phyloP scores from a whole-genome alignment of 2,797 vertebrate genomes.

The Melanotaenia boesemani region DNA sequence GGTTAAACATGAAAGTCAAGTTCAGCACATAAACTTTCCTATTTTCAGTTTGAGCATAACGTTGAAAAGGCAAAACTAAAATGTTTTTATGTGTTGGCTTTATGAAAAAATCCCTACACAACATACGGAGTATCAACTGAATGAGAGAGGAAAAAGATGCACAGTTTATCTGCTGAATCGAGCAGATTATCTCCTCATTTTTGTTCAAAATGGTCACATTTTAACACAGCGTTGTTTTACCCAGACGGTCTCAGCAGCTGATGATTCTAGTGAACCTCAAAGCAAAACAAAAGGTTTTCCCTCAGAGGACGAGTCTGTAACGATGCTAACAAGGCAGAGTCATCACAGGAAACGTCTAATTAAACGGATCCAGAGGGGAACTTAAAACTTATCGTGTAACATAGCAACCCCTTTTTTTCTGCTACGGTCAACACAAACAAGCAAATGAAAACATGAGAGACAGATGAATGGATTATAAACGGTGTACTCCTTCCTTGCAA shows the following conservation, averaged over 20 bases:
- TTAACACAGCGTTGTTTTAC: neutral
- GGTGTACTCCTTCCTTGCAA: no score
- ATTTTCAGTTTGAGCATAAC: no score
- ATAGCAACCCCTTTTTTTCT: neutral
- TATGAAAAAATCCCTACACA: no score
- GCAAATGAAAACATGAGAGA: no score
- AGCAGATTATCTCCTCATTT: neutral
- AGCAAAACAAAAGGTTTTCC: slow-evolving; percentile 4
- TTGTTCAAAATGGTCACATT: neutral
- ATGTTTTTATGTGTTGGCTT: no score
- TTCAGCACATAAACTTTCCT: neutral
- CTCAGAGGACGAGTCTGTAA: slow-evolving; percentile 41
- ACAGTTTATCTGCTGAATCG: no score
- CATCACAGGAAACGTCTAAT: slow-evolving; percentile 56
- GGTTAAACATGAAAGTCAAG: neutral
- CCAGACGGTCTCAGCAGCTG: neutral
- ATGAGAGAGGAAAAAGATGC: no score
- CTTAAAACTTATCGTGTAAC: neutral
- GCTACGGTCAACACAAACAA: no score
- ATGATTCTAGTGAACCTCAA: slow-evolving; percentile 1
- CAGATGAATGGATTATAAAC: no score
- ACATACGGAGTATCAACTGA: no score
- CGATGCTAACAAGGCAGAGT: slow-evolving; percentile 36
- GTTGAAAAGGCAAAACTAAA: no score
- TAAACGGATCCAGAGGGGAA: slow-evolving; percentile 35